Conservation (phyloP, 2,888 invertebrate species). For the Drosophila emarginata region DNA sequence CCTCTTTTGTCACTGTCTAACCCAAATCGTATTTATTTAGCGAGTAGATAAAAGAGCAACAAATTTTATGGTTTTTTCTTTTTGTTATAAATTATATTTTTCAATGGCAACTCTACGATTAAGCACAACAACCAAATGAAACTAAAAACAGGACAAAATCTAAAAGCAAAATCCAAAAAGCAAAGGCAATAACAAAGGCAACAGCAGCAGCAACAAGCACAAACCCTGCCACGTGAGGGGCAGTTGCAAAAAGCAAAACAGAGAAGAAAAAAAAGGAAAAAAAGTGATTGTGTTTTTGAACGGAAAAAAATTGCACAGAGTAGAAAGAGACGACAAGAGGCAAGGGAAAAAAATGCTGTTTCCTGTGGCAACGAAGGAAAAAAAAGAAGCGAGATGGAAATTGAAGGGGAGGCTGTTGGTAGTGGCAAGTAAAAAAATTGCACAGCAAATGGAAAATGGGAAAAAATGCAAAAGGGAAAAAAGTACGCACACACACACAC, state of each 20-base stretch:
- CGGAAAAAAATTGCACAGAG: conserved; percentile 55
- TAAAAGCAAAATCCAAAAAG: conserved; percentile 62
- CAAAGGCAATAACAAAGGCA: conserved; percentile 59
- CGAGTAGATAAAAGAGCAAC: conserved; percentile 13
- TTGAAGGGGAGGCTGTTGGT: conserved; percentile 66
- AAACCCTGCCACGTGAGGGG: conserved; percentile 35
- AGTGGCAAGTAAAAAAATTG: conserved; percentile 63
- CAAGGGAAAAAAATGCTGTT: conserved; percentile 67
- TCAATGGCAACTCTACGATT: conserved; percentile 69
- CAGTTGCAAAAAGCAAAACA: conserved; percentile 34
- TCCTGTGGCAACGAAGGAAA: conserved; percentile 63
- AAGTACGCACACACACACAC: conserved; percentile 19
- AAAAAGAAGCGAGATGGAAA: conserved; percentile 47
- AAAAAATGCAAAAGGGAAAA: conserved; percentile 59
- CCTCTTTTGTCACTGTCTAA: conserved; percentile 44
- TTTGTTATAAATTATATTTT: conserved; percentile 57
- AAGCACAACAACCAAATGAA: conserved; percentile 20
- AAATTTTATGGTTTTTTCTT: conserved; percentile 10
- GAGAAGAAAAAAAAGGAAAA: conserved; percentile 33
- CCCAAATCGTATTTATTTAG: conserved; percentile 46
- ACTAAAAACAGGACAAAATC: conserved; percentile 39
- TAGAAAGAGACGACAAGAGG: conserved; percentile 52
- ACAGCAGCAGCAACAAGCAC: conserved; percentile 26
- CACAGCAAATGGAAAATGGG: conserved; percentile 69
- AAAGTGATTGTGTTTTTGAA: conserved; percentile 63